Conservation (phyloP, 1,140 invertebrate species). For the Coptotermes formosanus region DNA sequence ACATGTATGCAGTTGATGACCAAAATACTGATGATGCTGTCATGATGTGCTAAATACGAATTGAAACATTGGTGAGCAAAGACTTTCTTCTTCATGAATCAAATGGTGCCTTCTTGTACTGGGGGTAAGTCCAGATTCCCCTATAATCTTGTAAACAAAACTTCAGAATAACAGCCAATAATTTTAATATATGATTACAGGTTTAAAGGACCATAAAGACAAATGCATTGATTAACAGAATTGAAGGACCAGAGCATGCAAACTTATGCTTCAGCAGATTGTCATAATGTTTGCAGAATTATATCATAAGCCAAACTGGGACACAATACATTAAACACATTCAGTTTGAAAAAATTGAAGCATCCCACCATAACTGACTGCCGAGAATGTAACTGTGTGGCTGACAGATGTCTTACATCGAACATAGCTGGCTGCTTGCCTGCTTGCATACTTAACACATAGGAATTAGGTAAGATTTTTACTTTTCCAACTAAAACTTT, state of each 20-base stretch:
- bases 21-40: not conserved
- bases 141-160: not conserved
- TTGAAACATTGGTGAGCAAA: not conserved
- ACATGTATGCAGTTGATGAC: not conserved
- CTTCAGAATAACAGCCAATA: not conserved
- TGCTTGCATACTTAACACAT: slow-evolving; percentile 12
- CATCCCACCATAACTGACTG: slow-evolving; percentile 10
- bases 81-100: not conserved
- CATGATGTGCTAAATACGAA: not conserved
- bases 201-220: slow-evolving; percentile 30
- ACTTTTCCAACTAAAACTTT: slow-evolving; percentile 26
- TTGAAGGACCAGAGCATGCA: slow-evolving; percentile 31
- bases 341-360: not conserved
- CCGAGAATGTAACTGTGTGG: slow-evolving; percentile 6
- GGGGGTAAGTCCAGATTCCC: not conserved
- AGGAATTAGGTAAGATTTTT: slow-evolving; percentile 28
- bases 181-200: not conserved
- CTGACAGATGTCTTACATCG: not conserved
- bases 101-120: not conserved
- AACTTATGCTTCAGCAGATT: not conserved
- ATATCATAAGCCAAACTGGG: slow-evolving; percentile 20
- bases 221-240: slow-evolving; percentile 10
- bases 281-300: not conserved
- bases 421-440: not conserved
- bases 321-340: not conserved